phyloP scores from a whole-genome alignment of 1,140 invertebrate genomes.

The Apis dorsata region DNA sequence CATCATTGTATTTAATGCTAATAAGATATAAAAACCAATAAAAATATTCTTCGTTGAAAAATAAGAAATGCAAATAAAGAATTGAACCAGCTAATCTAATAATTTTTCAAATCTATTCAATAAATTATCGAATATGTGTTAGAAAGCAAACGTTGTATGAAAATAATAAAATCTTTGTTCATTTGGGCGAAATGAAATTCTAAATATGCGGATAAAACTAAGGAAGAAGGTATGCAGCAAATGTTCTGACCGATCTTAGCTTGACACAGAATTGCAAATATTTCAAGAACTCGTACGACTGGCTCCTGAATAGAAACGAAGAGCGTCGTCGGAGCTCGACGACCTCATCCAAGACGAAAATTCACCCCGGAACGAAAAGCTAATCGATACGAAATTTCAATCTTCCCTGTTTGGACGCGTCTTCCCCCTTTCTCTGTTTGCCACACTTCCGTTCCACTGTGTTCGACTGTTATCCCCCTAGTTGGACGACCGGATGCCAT shows the following conservation, averaged over 20 bases:
- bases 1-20: too few species aligned
- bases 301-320: conserved; percentile 42
- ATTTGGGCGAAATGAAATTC: neutral
- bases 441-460: conserved; percentile 15
- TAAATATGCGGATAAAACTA: neutral
- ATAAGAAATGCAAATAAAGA: too few species aligned
- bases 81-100: neutral
- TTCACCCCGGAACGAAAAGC: conserved; percentile 35
- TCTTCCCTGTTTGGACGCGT: conserved; percentile 46
- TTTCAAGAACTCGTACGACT: conserved; percentile 21
- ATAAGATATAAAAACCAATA: too few species aligned
- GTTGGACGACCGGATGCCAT: neutral
- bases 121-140: neutral
- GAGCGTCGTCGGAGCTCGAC: conserved; percentile 32
- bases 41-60: too few species aligned
- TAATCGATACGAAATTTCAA: conserved; percentile 68
- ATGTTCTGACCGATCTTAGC: neutral
- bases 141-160: too few species aligned
- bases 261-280: conserved; percentile 39
- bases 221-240: neutral
- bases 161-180: neutral
- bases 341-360: conserved; percentile 51
- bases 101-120: neutral
- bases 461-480: conserved; percentile 2
- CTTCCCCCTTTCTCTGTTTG: conserved; percentile 18